Evolutionary conservation across 2,113 vertebrate species (phyloP).

Genomic region (Nothoprocta pentlandii): DNA sequence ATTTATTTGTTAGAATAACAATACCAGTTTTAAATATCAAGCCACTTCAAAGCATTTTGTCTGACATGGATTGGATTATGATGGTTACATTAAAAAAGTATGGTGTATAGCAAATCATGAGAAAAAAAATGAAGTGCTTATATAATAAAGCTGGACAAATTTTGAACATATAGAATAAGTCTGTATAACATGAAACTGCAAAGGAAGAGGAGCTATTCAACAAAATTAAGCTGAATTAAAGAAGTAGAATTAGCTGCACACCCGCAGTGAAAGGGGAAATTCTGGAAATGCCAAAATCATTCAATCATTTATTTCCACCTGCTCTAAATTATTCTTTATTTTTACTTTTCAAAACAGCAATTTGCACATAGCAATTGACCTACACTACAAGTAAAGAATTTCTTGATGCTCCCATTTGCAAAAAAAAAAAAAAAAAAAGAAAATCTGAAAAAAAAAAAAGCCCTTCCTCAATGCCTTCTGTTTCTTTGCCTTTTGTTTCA

Average conservation of each 20-base stretch:
- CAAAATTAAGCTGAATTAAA: slow-evolving; percentile 29
- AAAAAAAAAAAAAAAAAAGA: not conserved
- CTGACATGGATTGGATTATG: not conserved
- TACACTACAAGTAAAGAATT: not conserved
- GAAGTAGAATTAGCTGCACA: slow-evolving; percentile 31
- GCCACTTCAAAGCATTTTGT: not conserved
- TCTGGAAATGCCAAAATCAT: not conserved
- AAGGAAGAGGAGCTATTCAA: slow-evolving; percentile 28
- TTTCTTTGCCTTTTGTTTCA: not conserved
- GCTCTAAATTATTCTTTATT: slow-evolving; percentile 22
- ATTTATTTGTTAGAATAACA: not conserved
- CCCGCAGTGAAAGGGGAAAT: not conserved
- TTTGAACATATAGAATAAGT: slow-evolving; percentile 19
- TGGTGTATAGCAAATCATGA: not conserved
- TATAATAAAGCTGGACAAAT: not conserved
- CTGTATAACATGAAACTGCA: slow-evolving; percentile 9
- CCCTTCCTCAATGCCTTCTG: not conserved
- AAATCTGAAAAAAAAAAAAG: not conserved
- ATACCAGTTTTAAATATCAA: not conserved
- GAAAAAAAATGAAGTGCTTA: not conserved
- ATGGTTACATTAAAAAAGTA: not conserved
- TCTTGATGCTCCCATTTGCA: not conserved
- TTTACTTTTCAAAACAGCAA: slow-evolving; percentile 15
- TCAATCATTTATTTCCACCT: not conserved
- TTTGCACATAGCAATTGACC: not conserved